Percentiles rank a stretch among this genome's conserved stretches.
phyloP scores from a whole-genome alignment of 2,797 vertebrate species.

The Cynodonichthys magdalenae region DNA sequence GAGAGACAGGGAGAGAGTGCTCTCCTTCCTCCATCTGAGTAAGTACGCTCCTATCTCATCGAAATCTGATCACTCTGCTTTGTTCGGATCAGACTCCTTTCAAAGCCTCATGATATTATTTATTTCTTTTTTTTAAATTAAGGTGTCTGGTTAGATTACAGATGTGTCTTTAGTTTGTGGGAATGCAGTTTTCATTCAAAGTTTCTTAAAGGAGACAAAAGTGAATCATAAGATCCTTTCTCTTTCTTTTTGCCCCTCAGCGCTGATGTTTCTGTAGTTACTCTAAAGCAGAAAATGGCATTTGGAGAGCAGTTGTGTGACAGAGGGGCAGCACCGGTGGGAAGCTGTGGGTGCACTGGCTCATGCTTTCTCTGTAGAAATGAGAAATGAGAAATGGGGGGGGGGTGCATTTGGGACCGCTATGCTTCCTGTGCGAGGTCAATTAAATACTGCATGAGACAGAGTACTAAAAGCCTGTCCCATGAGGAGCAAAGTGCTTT shows the following conservation, averaged over 20 bases:
- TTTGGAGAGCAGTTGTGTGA: slow-evolving; percentile 61
- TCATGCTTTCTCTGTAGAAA: slow-evolving; percentile 63
- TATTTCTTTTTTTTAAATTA: neutral
- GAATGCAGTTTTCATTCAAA: slow-evolving; percentile 6
- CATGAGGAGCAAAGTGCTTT: slow-evolving; percentile 79
- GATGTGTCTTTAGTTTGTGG: slow-evolving; percentile 7
- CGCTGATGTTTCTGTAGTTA: slow-evolving; percentile 49
- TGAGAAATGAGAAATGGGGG: slow-evolving; percentile 22
- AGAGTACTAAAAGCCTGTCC: slow-evolving; percentile 87
- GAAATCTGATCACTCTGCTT: slow-evolving; percentile 40
- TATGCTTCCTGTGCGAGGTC: slow-evolving; percentile 85
- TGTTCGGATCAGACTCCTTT: slow-evolving; percentile 21
- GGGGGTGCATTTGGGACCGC: slow-evolving; percentile 81
- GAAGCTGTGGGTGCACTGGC: slow-evolving; percentile 63
- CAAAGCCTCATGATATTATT: neutral
- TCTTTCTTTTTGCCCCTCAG: slow-evolving; percentile 25
- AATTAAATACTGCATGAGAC: slow-evolving; percentile 90
- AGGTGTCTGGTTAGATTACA: neutral
- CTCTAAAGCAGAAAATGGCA: slow-evolving; percentile 61
- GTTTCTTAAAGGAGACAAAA: slow-evolving; percentile 26
- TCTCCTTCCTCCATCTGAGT: slow-evolving; percentile 82
- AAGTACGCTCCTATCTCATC: slow-evolving; percentile 71
- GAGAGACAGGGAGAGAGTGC: slow-evolving; percentile 70
- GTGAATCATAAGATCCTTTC: slow-evolving; percentile 13
- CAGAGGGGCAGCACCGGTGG: slow-evolving; percentile 46